Base-by-base conservation (phyloP, 2,113 vertebrate species). In the Anoura caudifer region DNA sequence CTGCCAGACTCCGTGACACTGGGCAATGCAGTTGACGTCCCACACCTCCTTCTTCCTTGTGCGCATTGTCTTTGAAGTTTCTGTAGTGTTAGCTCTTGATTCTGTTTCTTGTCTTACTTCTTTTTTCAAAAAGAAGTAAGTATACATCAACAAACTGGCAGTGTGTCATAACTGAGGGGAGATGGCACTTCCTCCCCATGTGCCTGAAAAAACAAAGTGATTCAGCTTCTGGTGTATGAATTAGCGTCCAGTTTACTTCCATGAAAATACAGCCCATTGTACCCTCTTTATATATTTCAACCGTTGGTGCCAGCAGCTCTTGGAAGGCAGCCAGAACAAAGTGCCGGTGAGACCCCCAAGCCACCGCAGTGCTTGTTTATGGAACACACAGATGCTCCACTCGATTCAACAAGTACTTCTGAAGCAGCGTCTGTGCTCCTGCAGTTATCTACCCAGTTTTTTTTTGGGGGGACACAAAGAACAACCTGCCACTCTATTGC, bases 201-300 rank as follows among this genome's bases (percentile, higher is more conserved):
- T 86, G 97, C 96, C 95, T 94, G 87, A 97, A 72, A 95, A 94
- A 97, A 97, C 87, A 92, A 73, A 96, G 85, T 96, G 97, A 96
- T 84, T 98, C 96, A 96, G 77, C 87, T 85, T 77, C 77, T 82
- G 92, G 84, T 95, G 22, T 56, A 95, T 92, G 81, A 95, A 95
- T 97, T 92, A 96, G 28, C 91, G 79, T 80, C 84, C 81, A 56
- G 91, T 77, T 95, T 45, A 73, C 85, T 85, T 75, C 76, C 87
- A 94, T 54, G 82, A 50, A 97, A 97, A 97, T 33, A 88, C 41
- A 95, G 33, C 43, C 90, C 45, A 63, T 90, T 92, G 87, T 94
- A 14, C 26, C 81, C 85, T 94, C 90, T 85, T 97, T 95, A 87
- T 90, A 87, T 85, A 95, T 92, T 90, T 96, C 92, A 94, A 90